Evolutionary conservation across 2,113 vertebrate species (phyloP), one percentile per base, ranked within the genome.

Genomic region (Heliornis fulica): DNA sequence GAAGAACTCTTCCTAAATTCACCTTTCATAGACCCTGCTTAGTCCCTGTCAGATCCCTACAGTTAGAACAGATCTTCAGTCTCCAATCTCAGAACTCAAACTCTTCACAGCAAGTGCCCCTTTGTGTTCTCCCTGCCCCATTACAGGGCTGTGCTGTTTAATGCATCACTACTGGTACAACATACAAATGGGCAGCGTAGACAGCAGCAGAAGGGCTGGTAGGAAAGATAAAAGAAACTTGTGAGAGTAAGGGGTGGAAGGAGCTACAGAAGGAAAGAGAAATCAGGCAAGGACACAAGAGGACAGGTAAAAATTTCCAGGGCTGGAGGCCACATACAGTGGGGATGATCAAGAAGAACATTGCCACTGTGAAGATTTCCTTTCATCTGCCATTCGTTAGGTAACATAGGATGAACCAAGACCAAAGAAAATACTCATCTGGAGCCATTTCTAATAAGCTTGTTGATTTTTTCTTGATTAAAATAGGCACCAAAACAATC

Each of bases 11-110:
- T 64, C 22, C 31, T 20, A 56, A 65, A 53, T 50, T 34, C 51
- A 40, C 11, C 31, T 70, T 70, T 45, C n/a, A 29, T 5, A 83
- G 36, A 26, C 65, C 29, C 66, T 38, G 34, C 21, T n/a, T 16
- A 54, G 38, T 10, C 11, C 38, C 4, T 48, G 6, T 0, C 0
- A 77, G 38, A 71, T 11, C 15, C 32, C 57, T 32, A 53, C 0
- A 57, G 3, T 31, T 34, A 40, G 8, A 74, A 60, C 3, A 63
- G 31, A n/a, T 83, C n/a, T 76, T 57, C 19, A 17, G 28, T 12
- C 20, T 81, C 32, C 38, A 38, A 18, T 18, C 32, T 83, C 66
- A 80, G 86, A 83, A 74, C 17, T 65, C 53, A 72, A 4, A 3
- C 20, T 65, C 60, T 87, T 74, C 28, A 72, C 8, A 51, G 38